These are phyloP conservation scores for Deroplatys truncata DNA, from an alignment of 2,888 invertebrate species.

Conservation along the genomic window DNA sequence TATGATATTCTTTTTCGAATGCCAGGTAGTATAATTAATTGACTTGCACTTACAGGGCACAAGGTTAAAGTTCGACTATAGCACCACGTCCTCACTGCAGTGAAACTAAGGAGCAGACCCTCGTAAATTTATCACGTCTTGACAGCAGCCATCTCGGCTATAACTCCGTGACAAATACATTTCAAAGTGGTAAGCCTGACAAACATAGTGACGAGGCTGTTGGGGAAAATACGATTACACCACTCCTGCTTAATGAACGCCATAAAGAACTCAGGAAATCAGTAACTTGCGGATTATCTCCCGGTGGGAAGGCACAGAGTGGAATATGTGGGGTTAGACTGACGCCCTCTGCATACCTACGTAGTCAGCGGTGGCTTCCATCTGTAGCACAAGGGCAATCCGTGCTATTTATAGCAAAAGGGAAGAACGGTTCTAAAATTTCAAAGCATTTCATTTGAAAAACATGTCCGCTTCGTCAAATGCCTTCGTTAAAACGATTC, in stretches of 20 bases:
- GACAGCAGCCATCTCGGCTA: neutral
- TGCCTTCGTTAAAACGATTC: too few species aligned
- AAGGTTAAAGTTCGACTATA: neutral
- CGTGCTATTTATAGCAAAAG: too few species aligned
- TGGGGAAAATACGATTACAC: neutral
- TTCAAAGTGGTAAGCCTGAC: neutral
- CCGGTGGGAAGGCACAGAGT: neutral
- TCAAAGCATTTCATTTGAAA: too few species aligned
- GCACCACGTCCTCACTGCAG: neutral
- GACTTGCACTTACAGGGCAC: neutral
- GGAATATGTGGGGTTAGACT: neutral
- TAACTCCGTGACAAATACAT: neutral
- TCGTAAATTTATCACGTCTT: neutral
- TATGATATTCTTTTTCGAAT: neutral
- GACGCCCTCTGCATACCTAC: neutral
- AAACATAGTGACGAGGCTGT: neutral
- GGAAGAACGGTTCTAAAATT: too few species aligned
- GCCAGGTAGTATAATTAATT: neutral
- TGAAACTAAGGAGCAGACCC: neutral
- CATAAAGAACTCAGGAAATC: neutral
- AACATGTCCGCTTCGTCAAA: too few species aligned
- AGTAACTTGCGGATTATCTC: neutral
- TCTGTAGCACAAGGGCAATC: too few species aligned
- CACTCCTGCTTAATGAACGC: neutral
- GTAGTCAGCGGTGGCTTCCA: neutral